A percentile compares a stretch with the other conserved stretches of the same genome.
Conservation (phyloP, 2,797 vertebrate genomes). For the Sebastes umbrosus region DNA sequence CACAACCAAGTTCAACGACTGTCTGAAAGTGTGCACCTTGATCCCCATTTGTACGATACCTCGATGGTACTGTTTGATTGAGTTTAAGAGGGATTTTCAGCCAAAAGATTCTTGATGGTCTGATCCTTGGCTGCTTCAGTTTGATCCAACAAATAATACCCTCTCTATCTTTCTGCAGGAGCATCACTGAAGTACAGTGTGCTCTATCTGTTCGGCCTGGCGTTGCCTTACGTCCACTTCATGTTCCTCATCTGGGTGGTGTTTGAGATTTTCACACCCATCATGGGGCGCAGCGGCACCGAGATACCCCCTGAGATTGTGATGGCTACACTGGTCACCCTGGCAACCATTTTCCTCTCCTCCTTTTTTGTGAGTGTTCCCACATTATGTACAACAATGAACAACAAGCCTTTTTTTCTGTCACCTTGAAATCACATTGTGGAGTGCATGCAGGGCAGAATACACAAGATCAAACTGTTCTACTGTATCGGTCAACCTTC, state of each 20-base stretch:
- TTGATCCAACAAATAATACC: background rate
- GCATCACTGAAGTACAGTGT: constrained; percentile 86
- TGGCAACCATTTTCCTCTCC: constrained; percentile 87
- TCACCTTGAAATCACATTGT: background rate
- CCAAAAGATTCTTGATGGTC: background rate
- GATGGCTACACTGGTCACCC: constrained; percentile 87
- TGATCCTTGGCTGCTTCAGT: background rate
- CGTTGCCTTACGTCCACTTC: constrained; percentile 90
- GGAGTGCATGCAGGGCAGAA: background rate
- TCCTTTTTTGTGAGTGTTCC: constrained; percentile 93
- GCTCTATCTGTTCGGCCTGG: constrained; percentile 90
- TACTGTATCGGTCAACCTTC: background rate
- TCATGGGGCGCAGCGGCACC: constrained; percentile 95
- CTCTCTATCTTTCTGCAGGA: constrained; percentile 73
- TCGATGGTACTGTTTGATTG: background rate
- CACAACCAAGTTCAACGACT: background rate
- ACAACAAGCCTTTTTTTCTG: background rate
- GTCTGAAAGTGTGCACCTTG: background rate
- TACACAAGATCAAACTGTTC: background rate
- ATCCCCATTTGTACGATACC: background rate
- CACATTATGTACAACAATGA: background rate
- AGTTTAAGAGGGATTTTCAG: background rate
- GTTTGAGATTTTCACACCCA: constrained; percentile 97
- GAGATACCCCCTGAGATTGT: constrained; percentile 94
- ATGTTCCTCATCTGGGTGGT: constrained; percentile 95